phyloP scores from a whole-genome alignment of 1,140 invertebrate species.

The Anadara kagoshimensis region DNA sequence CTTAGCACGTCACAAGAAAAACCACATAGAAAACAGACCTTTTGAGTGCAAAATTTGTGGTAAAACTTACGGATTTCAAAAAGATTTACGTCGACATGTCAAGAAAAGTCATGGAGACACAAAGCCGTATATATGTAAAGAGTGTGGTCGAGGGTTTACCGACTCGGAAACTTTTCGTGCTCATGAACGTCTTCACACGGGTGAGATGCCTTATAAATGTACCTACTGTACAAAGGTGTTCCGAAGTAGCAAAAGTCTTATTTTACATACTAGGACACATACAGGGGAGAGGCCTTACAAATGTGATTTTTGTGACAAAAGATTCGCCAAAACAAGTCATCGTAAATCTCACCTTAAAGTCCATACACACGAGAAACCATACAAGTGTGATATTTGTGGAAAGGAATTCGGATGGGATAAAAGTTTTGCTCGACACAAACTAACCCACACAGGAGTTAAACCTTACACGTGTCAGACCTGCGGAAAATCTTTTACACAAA shows the following conservation, averaged over 20 bases:
- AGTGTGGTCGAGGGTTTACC: neutral
- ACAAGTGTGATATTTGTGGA: constrained; percentile 7
- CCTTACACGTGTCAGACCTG: too few relatives aligned
- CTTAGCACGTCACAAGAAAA: neutral
- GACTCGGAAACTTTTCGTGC: neutral
- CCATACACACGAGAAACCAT: constrained; percentile 18
- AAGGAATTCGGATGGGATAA: constrained; percentile 9
- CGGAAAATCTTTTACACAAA: too few relatives aligned
- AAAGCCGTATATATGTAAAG: neutral
- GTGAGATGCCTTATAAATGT: constrained; percentile 34
- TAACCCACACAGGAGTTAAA: too few relatives aligned
- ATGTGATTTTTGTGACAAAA: constrained; percentile 49
- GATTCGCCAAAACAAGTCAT: constrained; percentile 21
- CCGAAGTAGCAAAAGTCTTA: constrained; percentile 32
- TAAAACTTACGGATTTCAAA: neutral
- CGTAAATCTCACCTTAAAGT: neutral
- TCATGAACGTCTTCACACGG: constrained; percentile 14
- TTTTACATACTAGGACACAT: constrained; percentile 39
- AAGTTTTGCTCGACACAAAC: too few relatives aligned
- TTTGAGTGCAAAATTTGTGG: constrained; percentile 24
- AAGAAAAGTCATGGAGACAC: neutral
- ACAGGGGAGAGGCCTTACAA: constrained; percentile 38
- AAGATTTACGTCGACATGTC: neutral
- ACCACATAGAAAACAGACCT: neutral
- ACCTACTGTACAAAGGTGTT: constrained; percentile 46